Base-by-base conservation (phyloP, 2,888 invertebrate species). In the Plebejus melissa region DNA sequence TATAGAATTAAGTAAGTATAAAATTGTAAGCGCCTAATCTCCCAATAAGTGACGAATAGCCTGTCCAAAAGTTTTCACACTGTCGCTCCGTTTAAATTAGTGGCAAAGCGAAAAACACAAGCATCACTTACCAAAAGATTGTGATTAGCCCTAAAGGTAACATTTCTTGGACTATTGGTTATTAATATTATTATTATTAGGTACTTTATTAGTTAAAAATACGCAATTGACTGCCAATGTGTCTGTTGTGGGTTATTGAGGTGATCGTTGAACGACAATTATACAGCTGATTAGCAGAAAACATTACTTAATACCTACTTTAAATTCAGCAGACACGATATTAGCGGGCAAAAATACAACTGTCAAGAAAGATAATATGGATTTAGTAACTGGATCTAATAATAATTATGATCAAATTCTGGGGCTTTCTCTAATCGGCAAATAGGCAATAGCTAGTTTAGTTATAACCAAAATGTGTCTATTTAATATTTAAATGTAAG, bases 201-300 rank as follows among this genome's bases (percentile, higher is more conserved):
- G 22, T 22, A 22, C 22, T 22, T 54, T 54, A 54, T 13, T 69
- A 28, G 28, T 65, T 65, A 65, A 32, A 32, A 65, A 65, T 60
- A 60, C 9, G 32, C 65, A 65, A 32, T 32, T 4, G 32, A 41
- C n/a, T 41, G 38, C n/a, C n/a, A 9, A 41, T 13, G 38, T 41
- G 16, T 69, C 70, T 70, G 9, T 70, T 41, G 41, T 70, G 41
- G 70, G 70, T 70, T 70, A 70, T 41, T 41, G 38, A 70, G 70
- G 65, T 65, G 65, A 65, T 41, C 70, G 70, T 70, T 41, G n/a
- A n/a, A 41, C 38, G 70, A 41, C 22, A 70, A 69, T 69, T n/a
- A 70, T 70, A n/a, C 70, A 70, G 70, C 70, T 70, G 41, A 41
- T 70, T 70, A 41, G 9, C 41, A 38, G 70, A 28, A 70, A 70